Conservation (phyloP, 2,797 vertebrate genomes). For the Heliangelus exortis region DNA sequence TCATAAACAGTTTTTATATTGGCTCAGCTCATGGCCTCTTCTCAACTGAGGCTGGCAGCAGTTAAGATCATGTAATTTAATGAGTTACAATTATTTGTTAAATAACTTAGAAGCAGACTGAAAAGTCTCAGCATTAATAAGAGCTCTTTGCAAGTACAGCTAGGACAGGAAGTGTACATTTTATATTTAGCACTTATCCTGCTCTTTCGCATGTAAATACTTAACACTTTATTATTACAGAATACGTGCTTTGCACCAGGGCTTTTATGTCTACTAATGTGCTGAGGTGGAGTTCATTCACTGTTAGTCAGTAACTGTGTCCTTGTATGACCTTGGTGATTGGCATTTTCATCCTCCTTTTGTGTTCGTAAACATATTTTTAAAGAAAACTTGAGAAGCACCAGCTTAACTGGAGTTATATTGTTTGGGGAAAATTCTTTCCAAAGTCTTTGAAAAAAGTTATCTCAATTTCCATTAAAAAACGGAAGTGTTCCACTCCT, state of each 20-base stretch:
- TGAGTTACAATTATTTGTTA: neutral
- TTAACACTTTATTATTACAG: neutral
- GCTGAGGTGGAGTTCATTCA: constrained; percentile 16
- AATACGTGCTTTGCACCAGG: neutral
- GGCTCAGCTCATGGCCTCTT: neutral
- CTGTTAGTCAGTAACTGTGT: constrained; percentile 8
- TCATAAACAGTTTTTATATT: neutral
- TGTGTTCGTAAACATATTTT: constrained; percentile 46
- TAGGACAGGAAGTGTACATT: neutral
- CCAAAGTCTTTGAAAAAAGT: constrained; percentile 12
- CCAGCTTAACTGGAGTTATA: constrained; percentile 5
- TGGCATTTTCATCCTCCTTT: constrained; percentile 29
- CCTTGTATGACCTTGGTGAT: constrained; percentile 18
- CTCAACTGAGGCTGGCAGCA: neutral
- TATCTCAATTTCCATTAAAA: constrained; percentile 43
- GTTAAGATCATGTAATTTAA: neutral
- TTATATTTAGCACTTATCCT: neutral
- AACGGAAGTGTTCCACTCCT: constrained; percentile 14
- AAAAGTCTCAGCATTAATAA: neutral
- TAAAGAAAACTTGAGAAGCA: constrained; percentile 49
- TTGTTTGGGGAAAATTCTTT: constrained; percentile 15
- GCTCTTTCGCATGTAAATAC: neutral
- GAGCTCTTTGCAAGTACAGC: neutral
- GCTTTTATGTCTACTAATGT: constrained; percentile 3
- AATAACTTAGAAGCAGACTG: neutral